phyloP scores from a whole-genome alignment of 1,140 invertebrate species.

The Lutraria rhynchaena region DNA sequence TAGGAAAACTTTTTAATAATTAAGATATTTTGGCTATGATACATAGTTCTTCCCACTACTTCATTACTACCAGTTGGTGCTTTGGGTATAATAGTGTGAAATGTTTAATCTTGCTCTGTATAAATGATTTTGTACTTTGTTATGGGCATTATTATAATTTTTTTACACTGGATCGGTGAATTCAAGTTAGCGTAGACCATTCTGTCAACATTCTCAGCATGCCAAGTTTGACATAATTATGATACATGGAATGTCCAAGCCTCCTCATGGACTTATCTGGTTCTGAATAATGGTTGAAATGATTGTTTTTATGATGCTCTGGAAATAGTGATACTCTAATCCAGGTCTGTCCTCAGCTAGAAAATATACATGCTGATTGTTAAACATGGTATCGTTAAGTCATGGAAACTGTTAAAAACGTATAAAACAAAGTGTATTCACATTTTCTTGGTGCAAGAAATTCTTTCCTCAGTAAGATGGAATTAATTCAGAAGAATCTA shows the following conservation, averaged over 20 bases:
- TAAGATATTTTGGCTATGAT: too few relatives aligned
- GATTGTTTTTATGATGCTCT: slow-evolving; percentile 5
- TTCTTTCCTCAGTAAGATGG: background rate
- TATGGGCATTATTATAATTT: too few relatives aligned
- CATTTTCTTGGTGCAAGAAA: slow-evolving; percentile 37
- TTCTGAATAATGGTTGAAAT: background rate
- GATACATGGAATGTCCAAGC: slow-evolving; percentile 1
- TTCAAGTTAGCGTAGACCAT: too few relatives aligned
- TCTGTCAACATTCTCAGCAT: too few relatives aligned
- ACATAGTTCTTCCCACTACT: too few relatives aligned
- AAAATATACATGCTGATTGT: slow-evolving; percentile 17
- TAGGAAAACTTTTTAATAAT: too few relatives aligned
- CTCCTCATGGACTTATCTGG: slow-evolving; percentile 2
- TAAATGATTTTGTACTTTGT: too few relatives aligned
- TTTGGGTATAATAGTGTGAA: too few relatives aligned
- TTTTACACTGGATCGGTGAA: too few relatives aligned
- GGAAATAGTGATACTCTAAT: background rate
- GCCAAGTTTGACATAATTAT: slow-evolving; percentile 23
- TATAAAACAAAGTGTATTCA: slow-evolving; percentile 31
- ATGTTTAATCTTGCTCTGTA: too few relatives aligned
- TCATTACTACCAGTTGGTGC: too few relatives aligned
- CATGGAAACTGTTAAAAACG: slow-evolving; percentile 17
- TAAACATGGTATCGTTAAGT: too few relatives aligned
- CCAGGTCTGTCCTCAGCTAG: background rate
- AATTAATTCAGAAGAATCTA: slow-evolving; percentile 24